phyloP scores from a whole-genome alignment of 2,888 invertebrate species.

The Calameuta idolon region DNA sequence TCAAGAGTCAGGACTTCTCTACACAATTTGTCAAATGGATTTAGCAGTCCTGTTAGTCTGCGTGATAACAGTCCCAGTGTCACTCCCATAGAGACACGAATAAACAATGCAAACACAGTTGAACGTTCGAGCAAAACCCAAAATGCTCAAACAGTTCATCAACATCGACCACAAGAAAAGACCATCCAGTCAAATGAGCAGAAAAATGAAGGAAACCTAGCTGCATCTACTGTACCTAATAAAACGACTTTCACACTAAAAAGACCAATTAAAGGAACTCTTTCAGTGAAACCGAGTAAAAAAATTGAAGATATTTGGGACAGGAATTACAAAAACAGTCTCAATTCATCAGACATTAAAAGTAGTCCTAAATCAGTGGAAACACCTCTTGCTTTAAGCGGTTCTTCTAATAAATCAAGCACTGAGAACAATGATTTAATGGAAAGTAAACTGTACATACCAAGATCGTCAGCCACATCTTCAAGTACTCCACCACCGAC shows the following conservation, averaged over 20 bases:
- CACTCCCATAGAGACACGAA: not conserved
- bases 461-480: not conserved
- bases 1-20: slow-evolving; percentile 6
- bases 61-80: not conserved
- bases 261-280: slow-evolving; percentile 53
- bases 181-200: not conserved
- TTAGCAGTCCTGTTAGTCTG: not conserved
- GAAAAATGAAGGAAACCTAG: slow-evolving; percentile 9
- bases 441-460: not conserved
- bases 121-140: not conserved
- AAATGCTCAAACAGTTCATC: slow-evolving; percentile 3
- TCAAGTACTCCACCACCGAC: slow-evolving; percentile 8
- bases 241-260: slow-evolving; percentile 56
- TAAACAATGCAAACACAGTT: not conserved
- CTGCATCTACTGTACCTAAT: slow-evolving; percentile 27
- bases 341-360: not conserved
- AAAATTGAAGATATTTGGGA: slow-evolving; percentile 50
- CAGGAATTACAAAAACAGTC: slow-evolving; percentile 33
- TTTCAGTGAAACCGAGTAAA: slow-evolving; percentile 43
- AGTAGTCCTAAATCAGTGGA: not conserved
- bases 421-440: not conserved
- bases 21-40: not conserved
- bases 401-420: not conserved
- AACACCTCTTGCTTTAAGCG: not conserved
- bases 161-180: not conserved